A percentile compares a stretch with the other conserved stretches of the same genome.
phyloP scores from a whole-genome alignment of 2,888 invertebrate species.

The Thumatha senex region DNA sequence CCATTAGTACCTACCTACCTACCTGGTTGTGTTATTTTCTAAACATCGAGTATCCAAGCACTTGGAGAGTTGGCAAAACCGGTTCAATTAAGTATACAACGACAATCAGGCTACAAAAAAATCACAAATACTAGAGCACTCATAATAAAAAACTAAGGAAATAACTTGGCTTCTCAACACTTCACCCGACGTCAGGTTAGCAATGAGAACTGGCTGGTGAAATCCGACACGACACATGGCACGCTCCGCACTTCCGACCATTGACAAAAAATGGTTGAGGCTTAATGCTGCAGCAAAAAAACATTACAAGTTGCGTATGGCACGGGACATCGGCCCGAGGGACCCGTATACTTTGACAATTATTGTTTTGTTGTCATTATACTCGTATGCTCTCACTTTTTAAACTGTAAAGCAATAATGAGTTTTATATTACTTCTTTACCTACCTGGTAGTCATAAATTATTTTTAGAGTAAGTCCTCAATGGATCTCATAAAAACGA shows the following conservation, averaged over 20 bases:
- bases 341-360: slow-evolving; percentile 24
- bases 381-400: too few species aligned
- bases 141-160: slow-evolving; percentile 2
- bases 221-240: slow-evolving; percentile 71
- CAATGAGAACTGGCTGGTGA: slow-evolving; percentile 34
- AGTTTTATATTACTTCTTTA: too few species aligned
- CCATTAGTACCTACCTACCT: not conserved
- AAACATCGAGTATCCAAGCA: too few species aligned
- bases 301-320: slow-evolving; percentile 18
- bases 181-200: slow-evolving; percentile 28
- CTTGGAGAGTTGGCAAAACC: too few species aligned
- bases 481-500: too few species aligned
- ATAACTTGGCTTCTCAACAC: slow-evolving; percentile 4
- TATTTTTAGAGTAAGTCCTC: too few species aligned
- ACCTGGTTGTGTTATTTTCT: too few species aligned
- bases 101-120: too few species aligned
- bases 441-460: too few species aligned
- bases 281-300: slow-evolving; percentile 40
- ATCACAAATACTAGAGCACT: not conserved
- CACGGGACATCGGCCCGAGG: not conserved
- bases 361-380: not conserved
- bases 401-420: too few species aligned
- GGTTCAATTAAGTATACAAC: too few species aligned
- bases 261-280: slow-evolving; percentile 53
- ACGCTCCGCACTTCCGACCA: slow-evolving; percentile 76